phyloP scores from a whole-genome alignment of 2,888 invertebrate genomes.

The Melanotus villosus region DNA sequence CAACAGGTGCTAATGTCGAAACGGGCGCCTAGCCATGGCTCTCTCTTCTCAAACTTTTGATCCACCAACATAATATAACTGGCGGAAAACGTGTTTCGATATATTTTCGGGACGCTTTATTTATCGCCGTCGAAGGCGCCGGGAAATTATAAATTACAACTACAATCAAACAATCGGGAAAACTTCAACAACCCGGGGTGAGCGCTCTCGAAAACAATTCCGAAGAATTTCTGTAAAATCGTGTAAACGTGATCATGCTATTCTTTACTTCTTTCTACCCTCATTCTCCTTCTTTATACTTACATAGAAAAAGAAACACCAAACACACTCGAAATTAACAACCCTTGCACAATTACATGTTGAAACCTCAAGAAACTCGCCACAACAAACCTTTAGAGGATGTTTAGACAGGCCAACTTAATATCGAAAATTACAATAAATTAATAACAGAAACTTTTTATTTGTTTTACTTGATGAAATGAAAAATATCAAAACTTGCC shows the following conservation, averaged over 20 bases:
- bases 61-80: conserved; percentile 12
- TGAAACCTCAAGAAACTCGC: no score
- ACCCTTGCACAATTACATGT: no score
- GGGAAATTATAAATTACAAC: conserved; percentile 22
- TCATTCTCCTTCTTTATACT: neutral
- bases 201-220: neutral
- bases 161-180: conserved; percentile 21
- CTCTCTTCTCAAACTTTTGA: conserved; percentile 34
- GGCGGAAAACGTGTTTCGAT: conserved; percentile 16
- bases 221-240: conserved; percentile 9
- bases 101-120: conserved; percentile 7
- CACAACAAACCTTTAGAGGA: no score
- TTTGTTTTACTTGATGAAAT: no score
- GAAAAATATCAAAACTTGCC: no score
- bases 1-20: conserved; percentile 55
- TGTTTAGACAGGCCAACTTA: no score
- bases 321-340: neutral
- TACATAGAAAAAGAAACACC: no score
- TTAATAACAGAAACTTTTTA: no score
- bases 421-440: no score
- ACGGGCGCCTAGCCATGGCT: conserved; percentile 13
- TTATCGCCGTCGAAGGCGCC: conserved; percentile 15
- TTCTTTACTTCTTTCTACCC: no score
- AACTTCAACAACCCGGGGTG: conserved; percentile 18
- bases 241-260: conserved; percentile 10